Evolutionary conservation across 1,140 invertebrate species (phyloP).

Genomic region (Cyrtorhinus lividipennis): DNA sequence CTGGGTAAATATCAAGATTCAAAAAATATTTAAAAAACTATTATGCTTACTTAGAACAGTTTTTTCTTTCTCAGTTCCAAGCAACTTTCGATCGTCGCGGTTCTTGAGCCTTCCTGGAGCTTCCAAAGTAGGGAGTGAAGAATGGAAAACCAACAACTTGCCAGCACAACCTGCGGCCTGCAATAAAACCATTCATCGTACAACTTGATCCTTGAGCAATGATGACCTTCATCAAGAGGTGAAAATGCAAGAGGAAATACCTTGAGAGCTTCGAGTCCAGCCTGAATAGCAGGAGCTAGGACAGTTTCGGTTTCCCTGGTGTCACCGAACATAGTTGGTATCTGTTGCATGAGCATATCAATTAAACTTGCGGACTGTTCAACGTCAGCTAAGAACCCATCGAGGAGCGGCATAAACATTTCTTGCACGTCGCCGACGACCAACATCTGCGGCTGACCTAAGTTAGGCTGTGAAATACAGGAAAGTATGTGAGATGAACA

Average conservation of each 20-base stretch:
- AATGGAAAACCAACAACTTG: constrained; percentile 93
- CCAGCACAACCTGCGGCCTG: constrained; percentile 77
- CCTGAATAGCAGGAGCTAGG: constrained; percentile 89
- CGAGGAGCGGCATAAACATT: constrained; percentile 95
- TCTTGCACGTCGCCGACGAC: constrained; percentile 93
- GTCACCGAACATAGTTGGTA: constrained; percentile 80
- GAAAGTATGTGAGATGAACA: constrained; percentile 16
- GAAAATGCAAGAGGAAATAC: too few species aligned
- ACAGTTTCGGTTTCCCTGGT: constrained; percentile 91
- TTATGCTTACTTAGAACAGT: constrained; percentile 37
- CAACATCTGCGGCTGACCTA: constrained; percentile 90
- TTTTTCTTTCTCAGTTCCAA: constrained; percentile 94
- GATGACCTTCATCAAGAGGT: too few species aligned
- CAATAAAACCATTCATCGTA: too few species aligned
- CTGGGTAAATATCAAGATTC: too few species aligned
- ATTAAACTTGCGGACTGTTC: constrained; percentile 73
- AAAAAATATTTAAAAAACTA: background rate
- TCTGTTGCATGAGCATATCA: constrained; percentile 73
- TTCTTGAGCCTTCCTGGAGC: constrained; percentile 93
- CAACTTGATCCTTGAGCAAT: too few species aligned
- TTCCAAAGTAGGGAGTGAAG: constrained; percentile 79
- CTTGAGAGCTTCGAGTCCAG: constrained; percentile 87
- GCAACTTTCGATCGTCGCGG: constrained; percentile 85
- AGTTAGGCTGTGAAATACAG: constrained; percentile 48
- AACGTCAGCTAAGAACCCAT: constrained; percentile 81